phyloP scores from a whole-genome alignment of 2,888 invertebrate genomes.

The Crematogaster levior region DNA sequence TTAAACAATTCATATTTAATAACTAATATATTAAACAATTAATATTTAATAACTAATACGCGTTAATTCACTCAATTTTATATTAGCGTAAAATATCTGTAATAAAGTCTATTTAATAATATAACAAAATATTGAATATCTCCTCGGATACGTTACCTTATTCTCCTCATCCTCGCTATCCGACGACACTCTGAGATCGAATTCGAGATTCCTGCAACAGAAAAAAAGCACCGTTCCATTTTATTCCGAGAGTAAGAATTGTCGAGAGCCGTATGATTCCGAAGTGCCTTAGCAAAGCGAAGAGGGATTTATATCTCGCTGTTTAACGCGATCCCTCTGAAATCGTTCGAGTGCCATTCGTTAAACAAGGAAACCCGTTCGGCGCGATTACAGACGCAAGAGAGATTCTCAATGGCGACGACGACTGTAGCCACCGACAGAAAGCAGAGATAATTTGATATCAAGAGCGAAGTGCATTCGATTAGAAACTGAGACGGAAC shows the following conservation, averaged over 20 bases:
- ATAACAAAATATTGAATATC: neutral
- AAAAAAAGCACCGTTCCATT: conserved; percentile 51
- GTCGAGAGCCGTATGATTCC: conserved; percentile 38
- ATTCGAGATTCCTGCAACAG: conserved; percentile 87
- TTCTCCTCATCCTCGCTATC: conserved; percentile 91
- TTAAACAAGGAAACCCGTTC: conserved; percentile 32
- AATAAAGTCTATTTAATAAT: neutral
- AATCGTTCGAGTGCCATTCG: conserved; percentile 12
- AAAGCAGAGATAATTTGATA: conserved; percentile 48
- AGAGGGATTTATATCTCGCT: conserved; percentile 40
- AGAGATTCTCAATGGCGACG: conserved; percentile 22
- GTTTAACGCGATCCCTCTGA: conserved; percentile 44
- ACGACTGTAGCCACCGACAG: neutral
- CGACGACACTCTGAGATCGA: conserved; percentile 91
- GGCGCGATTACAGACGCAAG: conserved; percentile 15
- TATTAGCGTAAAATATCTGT: neutral
- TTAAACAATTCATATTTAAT: neutral
- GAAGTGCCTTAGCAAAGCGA: conserved; percentile 28
- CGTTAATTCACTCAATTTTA: neutral
- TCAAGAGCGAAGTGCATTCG: conserved; percentile 56
- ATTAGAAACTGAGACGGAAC: conserved; percentile 58
- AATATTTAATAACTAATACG: neutral
- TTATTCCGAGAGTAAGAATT: conserved; percentile 5
- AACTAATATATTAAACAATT: too few species aligned
- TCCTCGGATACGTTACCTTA: conserved; percentile 75